Evolutionary conservation across 2,888 invertebrate species (phyloP).

Genomic region (Metallyticus violacea): DNA sequence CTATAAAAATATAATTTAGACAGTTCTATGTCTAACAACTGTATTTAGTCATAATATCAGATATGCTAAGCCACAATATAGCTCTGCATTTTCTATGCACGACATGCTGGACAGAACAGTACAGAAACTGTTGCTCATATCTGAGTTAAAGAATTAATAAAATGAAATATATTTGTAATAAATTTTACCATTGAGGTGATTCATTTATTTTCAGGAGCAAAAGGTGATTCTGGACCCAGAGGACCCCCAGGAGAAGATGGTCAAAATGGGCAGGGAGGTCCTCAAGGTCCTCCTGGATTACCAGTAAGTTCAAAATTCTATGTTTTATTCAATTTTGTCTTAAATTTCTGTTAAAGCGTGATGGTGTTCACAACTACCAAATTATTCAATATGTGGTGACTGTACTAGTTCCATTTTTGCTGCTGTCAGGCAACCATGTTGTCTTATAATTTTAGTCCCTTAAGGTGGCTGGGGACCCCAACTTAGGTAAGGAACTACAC

Average conservation of each 20-base stretch:
- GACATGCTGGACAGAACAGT: background rate
- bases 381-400: background rate
- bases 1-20: background rate
- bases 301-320: conserved; percentile 64
- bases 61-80: background rate
- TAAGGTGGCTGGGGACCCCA: no score
- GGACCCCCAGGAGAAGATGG: conserved; percentile 76
- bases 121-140: no score
- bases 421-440: no score
- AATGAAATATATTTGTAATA: background rate
- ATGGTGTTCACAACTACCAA: background rate
- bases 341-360: background rate
- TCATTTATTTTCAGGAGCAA: conserved; percentile 57
- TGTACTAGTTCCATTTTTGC: no score
- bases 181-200: background rate
- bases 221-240: conserved; percentile 70
- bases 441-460: no score
- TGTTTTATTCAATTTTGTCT: conserved; percentile 8
- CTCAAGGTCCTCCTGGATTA: conserved; percentile 83
- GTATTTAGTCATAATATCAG: background rate
- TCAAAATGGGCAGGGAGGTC: conserved; percentile 73
- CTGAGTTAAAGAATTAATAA: background rate
- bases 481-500: no score
- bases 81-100: background rate
- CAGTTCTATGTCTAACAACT: background rate